Base-by-base conservation (phyloP, 2,797 vertebrate species). In the Austrolebias charrua region DNA sequence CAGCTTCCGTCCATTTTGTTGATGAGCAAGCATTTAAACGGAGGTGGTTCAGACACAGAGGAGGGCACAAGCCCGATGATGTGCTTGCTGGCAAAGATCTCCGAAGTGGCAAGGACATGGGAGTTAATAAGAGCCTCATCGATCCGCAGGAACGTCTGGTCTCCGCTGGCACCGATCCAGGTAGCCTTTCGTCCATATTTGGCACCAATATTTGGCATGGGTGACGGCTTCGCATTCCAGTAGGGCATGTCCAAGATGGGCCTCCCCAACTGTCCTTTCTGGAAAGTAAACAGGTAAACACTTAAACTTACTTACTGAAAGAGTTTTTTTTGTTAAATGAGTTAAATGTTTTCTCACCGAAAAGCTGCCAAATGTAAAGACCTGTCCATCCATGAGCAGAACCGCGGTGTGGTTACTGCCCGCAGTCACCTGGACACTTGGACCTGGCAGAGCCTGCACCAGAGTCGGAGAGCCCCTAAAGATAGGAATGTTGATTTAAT, bases 1-100 rank as follows among this genome's bases (percentile, higher is more conserved):
- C 98, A 99, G 89, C 97, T 99, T 78, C 98, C 98, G 81, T 99
- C 98, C 82, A 98, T 91, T 93, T 99, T 99, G 90, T 99, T 99
- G 87, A 99, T 99, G 49, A 99, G 92, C 81, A 99, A 93, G 75
- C 97, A 99, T 88, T 98, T 99, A 88, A 99, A 99, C 56, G 98
- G 98, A 81, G 96, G 95, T 2, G 97, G 96, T 82, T 98, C 98
- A 46, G 95, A 96, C 76, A 95, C 91, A 54, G 95, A 97, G 72
- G 96, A 95, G 76, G 98, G 97, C 68, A 99, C 95, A 49, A 99
- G 91, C 72, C 98, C 98, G 94, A 99, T 99, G 78, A 99, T 99
- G 83, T 98, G 95, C 80, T 95, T 96, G 92, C 96, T 99, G 76
- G 98, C 98, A 90, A 99, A 99, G 83, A 99, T 98, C 90, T 99